Base-by-base conservation (phyloP, 2,113 vertebrate species). In the Psephotus haematonotus region DNA sequence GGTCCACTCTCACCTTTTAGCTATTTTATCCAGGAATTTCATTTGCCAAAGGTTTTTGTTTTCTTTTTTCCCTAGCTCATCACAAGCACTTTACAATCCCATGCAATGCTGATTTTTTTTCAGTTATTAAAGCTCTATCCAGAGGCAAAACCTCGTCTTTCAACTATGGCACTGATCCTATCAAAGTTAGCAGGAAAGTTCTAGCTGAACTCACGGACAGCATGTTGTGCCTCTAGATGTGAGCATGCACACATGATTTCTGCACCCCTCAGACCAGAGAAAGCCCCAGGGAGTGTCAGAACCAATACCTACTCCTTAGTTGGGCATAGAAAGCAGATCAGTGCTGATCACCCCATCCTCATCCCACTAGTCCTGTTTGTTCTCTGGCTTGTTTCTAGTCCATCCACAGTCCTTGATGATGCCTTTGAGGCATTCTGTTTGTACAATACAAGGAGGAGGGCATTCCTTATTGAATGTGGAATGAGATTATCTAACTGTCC, bases 241-340 rank as follows among this genome's bases (percentile, higher is more conserved):
- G 57, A 57, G 17, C 57, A 50, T 0, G 0, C 39, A 63, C 29
- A 67, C 13, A 11, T 1, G 5, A 9, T 14, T 33, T 46, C 39
- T 65, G 57, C 14, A 50, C 9, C 35, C 25, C 22, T 43, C 25
- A 69, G 72, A 10, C 16, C 0, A 68, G 14, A 84, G 74, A 84
- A 95, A 90, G n/a, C n/a, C 62, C 59, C 55, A 69, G 25, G 46
- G 53, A 49, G 39, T 17, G 12, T 47, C 18, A 78, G 62, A 92
- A 43, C 22, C 0, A 1, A n/a, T 5, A 68, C 9, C 49, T 44
- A 13, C n/a, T 50, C 19, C 19, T 53, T 23, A 3, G 10, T 29
- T 9, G 15, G 53, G 13, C 55, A 63, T 0, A 0, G n/a, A 68
- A 65, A 79, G 68, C 31, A 70, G 27, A 90, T 39, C 28, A 63